These are phyloP conservation scores for Thecocarcelia acutangulata DNA, from an alignment of 2,888 invertebrate species.

Conservation along the genomic window DNA sequence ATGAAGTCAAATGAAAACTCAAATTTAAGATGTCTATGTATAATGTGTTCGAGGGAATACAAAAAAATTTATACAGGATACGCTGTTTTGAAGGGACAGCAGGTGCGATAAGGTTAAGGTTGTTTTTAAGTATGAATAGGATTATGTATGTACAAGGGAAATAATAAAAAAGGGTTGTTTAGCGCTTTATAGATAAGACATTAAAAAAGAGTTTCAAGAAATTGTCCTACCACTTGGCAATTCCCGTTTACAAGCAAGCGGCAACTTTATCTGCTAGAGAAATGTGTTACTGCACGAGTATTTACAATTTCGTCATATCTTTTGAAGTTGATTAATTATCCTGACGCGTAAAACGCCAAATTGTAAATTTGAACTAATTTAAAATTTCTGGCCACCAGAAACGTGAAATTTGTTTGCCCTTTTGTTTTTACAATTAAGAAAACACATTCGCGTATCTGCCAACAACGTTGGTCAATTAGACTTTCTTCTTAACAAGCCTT, in stretches of 20 bases:
- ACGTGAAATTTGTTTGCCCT: conserved; percentile 26
- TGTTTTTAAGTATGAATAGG: conserved; percentile 69
- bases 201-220: conserved; percentile 14
- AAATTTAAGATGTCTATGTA: conserved; percentile 3
- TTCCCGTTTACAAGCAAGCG: too few relatives aligned
- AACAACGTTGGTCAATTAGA: conserved; percentile 37
- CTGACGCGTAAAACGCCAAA: conserved; percentile 68
- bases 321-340: conserved; percentile 78
- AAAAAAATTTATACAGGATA: conserved; percentile 27
- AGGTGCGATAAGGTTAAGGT: conserved; percentile 72
- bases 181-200: neutral
- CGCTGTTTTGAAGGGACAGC: conserved; percentile 67
- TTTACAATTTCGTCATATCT: conserved; percentile 75
- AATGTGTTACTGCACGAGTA: conserved; percentile 42
- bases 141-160: neutral
- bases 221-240: neutral
- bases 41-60: too few relatives aligned
- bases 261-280: conserved; percentile 17
- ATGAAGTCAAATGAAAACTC: conserved; percentile 57
- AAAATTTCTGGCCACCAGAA: conserved; percentile 15
- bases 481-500: conserved; percentile 24
- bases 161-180: conserved; percentile 37
- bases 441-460: conserved; percentile 8
- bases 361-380: conserved; percentile 52
- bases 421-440: conserved; percentile 50